Base-by-base conservation (phyloP, 2,113 vertebrate species). In the Delphinus delphis region DNA sequence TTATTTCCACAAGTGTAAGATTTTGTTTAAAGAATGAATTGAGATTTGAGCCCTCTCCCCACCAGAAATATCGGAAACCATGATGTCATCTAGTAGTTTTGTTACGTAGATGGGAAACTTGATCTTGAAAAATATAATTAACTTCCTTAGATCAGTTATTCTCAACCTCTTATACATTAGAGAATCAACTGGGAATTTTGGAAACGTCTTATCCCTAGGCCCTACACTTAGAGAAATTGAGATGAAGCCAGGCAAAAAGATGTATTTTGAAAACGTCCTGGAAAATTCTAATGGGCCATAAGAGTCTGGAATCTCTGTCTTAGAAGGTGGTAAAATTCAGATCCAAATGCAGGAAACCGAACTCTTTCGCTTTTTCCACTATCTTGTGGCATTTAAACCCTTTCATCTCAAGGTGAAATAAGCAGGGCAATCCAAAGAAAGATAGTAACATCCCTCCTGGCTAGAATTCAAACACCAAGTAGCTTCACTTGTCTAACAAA, bases 401-500 rank as follows among this genome's bases (percentile, higher is more conserved):
- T 87, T 95, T 50, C 33, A 84, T 67, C 25, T 88, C 38, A 94
- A 62, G 15, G 71, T 92, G 21, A 77, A 76, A 76, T 88, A 73
- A 85, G 71, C 86, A 85, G 90, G 50, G 21, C 6, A 82, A 67
- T 65, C 26, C 36, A 77, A 50, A 68, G n/a, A 87, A 50, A 63
- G 87, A 92, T 6, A 73, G 33, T 26, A 94, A 28, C 11, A 73
- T 77, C 13, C n/a, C 25, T 94, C 6, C 26, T 77, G 31, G 44
- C 68, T 77, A 92, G 88, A 83, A 93, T 71, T 93, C 74, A 93
- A 83, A 90, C 73, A 79, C 31, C 15, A 74, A 88, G 85, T 13
- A 92, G 44, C 6, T 47, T 85, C 47, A 89, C 15, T 38, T 92
- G 14, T 92, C 81, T 81, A 47, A 91, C 28, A 93, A 81, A 88